Evolutionary conservation across 1,140 invertebrate species (phyloP).

Genomic region (Onthophagus taurus): DNA sequence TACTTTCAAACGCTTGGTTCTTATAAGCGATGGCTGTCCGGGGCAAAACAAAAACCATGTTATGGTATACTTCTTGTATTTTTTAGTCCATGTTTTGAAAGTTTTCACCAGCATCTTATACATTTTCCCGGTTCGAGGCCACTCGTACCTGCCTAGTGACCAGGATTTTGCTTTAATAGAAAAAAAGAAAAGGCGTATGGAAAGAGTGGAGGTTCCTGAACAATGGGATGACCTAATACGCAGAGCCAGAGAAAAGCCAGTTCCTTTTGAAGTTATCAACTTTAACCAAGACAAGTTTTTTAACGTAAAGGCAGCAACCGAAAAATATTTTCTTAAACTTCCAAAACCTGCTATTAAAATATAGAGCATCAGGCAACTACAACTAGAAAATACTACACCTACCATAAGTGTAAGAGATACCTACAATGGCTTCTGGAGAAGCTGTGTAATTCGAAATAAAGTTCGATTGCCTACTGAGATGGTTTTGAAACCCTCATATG

Average conservation of each 20-base stretch:
- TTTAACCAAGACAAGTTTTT: constrained; percentile 11
- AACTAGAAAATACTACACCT: neutral
- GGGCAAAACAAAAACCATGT: constrained; percentile 6
- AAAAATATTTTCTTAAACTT: neutral
- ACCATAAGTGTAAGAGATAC: neutral
- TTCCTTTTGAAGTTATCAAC: constrained; percentile 12
- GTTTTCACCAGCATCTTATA: neutral
- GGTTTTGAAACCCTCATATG: neutral
- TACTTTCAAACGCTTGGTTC: neutral
- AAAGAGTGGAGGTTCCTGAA: neutral
- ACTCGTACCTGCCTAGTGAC: constrained; percentile 12
- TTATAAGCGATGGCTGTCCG: constrained; percentile 1
- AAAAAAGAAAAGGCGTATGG: constrained; percentile 4
- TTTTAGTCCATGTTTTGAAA: neutral
- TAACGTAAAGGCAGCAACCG: constrained; percentile 4
- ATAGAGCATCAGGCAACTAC: neutral
- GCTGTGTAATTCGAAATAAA: neutral
- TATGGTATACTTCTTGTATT: constrained; percentile 2
- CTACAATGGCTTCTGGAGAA: neutral
- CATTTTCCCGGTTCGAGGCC: constrained; percentile 5
- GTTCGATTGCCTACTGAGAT: neutral
- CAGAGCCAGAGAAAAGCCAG: constrained; percentile 7
- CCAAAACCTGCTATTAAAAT: neutral
- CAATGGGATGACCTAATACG: constrained; percentile 14
- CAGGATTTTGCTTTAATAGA: constrained; percentile 10